Base-by-base conservation (phyloP, 2,797 vertebrate genomes). In the Vireo griseus region DNA sequence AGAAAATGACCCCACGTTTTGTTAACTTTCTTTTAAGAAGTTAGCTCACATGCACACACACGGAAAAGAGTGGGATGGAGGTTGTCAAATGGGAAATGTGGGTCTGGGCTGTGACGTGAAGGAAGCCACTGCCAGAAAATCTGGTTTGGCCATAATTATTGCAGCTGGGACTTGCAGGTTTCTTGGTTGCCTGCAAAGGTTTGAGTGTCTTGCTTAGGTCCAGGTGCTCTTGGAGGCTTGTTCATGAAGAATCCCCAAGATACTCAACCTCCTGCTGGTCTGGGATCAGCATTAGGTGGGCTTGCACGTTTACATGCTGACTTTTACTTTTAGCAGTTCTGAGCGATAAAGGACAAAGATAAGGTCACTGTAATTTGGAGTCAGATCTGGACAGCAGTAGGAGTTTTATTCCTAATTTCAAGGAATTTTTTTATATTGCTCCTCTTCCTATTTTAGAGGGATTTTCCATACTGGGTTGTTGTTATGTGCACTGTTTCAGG, bases 61-160 rank as follows among this genome's bases (percentile, higher is more conserved):
- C 1, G 13, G 50, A 28, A 73, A 75, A 25, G 78, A 75, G 57
- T 24, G 50, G 45, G 17, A 21, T 79, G 35, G 77, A 76, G 63
- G 10, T 33, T n/a, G n/a, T 54, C 24, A 55, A 11, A 37, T 57
- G 90, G 85, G 62, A 92, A 80, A 66, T n/a, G 31, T 24, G 39
- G 57, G 39, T 73, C 58, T 73, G 67, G 77, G 22, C 47, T 79
- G 26, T 31, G 77, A 94, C 83, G 45, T 28, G n/a, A 80, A 72
- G 81, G 92, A 90, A 95, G 47, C 7, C 0, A 0, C 18, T 80
- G 72, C 51, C 85, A 92, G 65, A 94, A 96, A 69, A 88, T 37
- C 40, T 75, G 59, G 35, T 91, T 93, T 92, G 71, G n/a, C 51
- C 35, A 10, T 78, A 88, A 90, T 93, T 75, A 50, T 28, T 86